These are phyloP conservation scores for Psilopsiagon aurifrons DNA, from an alignment of 2,113 vertebrate genomes.

Conservation along the genomic window DNA sequence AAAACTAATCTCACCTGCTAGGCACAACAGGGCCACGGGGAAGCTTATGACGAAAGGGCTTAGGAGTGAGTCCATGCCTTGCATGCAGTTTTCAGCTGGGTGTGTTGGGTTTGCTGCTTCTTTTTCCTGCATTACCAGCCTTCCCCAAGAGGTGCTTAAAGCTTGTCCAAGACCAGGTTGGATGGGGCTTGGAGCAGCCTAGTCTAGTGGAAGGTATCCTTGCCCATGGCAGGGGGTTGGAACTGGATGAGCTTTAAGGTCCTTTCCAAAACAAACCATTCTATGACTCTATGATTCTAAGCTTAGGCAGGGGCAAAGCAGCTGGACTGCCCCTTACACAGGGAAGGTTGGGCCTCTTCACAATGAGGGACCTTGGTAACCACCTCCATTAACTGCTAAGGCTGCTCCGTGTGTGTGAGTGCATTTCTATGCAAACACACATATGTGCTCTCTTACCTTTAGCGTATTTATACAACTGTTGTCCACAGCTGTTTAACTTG, in stretches of 20 bases:
- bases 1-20: neutral
- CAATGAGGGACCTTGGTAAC: neutral
- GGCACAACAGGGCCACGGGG: neutral
- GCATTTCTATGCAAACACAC: neutral
- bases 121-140: neutral
- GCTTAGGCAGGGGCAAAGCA: neutral
- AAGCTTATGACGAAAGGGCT: neutral
- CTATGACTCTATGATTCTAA: neutral
- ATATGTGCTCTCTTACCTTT: neutral
- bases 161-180: neutral
- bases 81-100: neutral
- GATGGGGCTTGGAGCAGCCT: neutral
- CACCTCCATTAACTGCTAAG: neutral
- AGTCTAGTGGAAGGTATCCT: neutral
- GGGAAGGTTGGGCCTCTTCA: no score
- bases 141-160: neutral
- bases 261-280: neutral
- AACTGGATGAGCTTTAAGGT: neutral
- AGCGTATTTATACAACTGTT: neutral
- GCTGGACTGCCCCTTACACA: no score
- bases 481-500: neutral
- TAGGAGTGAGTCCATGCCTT: rapidly evolving
- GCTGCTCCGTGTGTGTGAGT: neutral
- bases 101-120: neutral
- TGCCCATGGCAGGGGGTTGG: neutral